Percentiles rank a stretch among this genome's conserved stretches.
Evolutionary conservation across 1,140 invertebrate genomes (phyloP).

Genomic region (Cydia splendana): DNA sequence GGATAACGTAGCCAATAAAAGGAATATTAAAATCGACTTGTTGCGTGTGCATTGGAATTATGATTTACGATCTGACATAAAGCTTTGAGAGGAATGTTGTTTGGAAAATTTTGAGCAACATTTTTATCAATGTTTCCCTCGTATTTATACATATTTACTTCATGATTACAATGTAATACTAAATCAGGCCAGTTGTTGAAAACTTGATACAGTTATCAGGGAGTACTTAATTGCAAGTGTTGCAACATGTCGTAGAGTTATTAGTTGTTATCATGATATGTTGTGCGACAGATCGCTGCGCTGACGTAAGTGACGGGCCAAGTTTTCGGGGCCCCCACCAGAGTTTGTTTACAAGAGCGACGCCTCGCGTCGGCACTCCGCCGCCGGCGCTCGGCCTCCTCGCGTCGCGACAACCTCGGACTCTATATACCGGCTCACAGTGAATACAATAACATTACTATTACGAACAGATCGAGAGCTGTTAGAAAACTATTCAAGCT

Average conservation of each 20-base stretch:
- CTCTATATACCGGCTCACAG: background rate
- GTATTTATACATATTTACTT: background rate
- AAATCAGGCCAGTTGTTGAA: background rate
- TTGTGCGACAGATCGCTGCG: slow-evolving; percentile 13
- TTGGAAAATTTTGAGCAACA: background rate
- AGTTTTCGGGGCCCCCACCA: slow-evolving; percentile 77
- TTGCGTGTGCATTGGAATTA: slow-evolving; percentile 36
- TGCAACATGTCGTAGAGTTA: slow-evolving; percentile 19
- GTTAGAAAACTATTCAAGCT: background rate
- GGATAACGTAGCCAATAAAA: slow-evolving; percentile 47
- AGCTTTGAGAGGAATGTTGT: slow-evolving; percentile 3
- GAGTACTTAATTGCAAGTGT: background rate
- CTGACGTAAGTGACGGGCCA: slow-evolving; percentile 74
- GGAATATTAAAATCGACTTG: slow-evolving; percentile 43
- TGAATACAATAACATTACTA: slow-evolving; percentile 13
- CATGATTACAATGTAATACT: background rate
- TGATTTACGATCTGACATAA: slow-evolving; percentile 19
- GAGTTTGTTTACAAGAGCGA: slow-evolving; percentile 73
- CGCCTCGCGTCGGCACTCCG: slow-evolving; percentile 68
- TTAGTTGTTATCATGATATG: slow-evolving; percentile 12
- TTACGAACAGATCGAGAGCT: background rate
- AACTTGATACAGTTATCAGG: background rate
- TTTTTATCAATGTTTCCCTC: slow-evolving; percentile 6
- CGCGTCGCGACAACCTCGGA: slow-evolving; percentile 33
- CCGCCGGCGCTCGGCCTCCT: slow-evolving; percentile 47